Base-by-base conservation (phyloP, 2,888 invertebrate species). In the Amblyjoppa proteus region DNA sequence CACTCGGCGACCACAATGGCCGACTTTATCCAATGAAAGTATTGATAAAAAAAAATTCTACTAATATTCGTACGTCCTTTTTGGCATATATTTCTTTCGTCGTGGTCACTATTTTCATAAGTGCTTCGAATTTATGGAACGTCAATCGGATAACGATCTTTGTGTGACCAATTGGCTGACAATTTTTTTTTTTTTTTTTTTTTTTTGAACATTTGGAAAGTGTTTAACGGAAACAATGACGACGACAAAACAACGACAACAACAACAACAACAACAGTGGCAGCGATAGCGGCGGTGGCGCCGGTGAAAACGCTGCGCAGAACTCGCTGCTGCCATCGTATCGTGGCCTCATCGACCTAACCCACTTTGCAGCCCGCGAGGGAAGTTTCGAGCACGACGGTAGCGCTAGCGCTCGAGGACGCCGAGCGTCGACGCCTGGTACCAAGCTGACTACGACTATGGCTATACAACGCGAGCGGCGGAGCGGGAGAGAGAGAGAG, bases 281-380 rank as follows among this genome's bases (percentile, higher is more conserved):
- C 34, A 6, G 34, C 6, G 34, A 58, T 38, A 53, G 56, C 38
- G 70, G 70, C 53, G 34, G 58, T 70, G 78, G 87, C 81, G 83
- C 79, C 74, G 85, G 88, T 89, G 89, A 92, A 89, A 91, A 87
- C 90, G 92, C 90, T 92, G 91, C 92, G 92, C 91, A 91, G 90
- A 92, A 91, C 88, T 88, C 88, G 84, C 87, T 88, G 56, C 82
- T 81, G 87, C 87, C 87, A 87, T 87, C 90, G 89, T 88, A 88
- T 89, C 89, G 91, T 91, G 90, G 92, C 89, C 92, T 91, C 92
- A 92, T 92, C 92, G 92, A 92, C 92, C 92, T 92, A 92, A 92
- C 92, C 92, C 91, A 92, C 92, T 92, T 92, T 88, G 89, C 89
- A 88, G 88, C 88, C 87, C 78, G 88, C 80, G 84, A 81, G 85